Conservation (phyloP, 2,888 invertebrate species). For the Heliothis peltigera region DNA sequence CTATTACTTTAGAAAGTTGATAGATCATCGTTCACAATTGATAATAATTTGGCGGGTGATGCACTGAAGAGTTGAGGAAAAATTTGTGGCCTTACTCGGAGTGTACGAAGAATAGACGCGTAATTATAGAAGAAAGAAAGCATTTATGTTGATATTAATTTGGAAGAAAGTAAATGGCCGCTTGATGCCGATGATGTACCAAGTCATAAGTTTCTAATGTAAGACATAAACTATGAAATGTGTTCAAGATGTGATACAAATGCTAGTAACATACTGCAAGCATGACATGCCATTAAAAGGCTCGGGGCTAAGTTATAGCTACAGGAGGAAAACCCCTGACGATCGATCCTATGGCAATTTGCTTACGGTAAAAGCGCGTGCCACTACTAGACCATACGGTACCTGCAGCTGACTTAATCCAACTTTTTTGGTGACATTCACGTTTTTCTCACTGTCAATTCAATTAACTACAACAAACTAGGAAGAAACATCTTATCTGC, state of each 20-base stretch:
- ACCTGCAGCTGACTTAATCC: too few relatives aligned
- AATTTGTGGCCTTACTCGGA: conserved; percentile 29
- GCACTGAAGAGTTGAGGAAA: conserved; percentile 42
- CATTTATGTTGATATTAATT: background rate
- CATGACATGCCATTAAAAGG: too few relatives aligned
- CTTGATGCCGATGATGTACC: background rate
- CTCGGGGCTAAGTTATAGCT: background rate
- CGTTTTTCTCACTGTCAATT: background rate
- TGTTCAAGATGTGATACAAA: background rate
- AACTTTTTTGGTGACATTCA: background rate
- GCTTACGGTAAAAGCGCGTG: background rate
- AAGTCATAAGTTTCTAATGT: background rate
- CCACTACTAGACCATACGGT: too few relatives aligned
- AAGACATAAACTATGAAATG: background rate
- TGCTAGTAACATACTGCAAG: too few relatives aligned
- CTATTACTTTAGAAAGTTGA: conserved; percentile 58
- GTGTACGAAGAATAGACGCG: conserved; percentile 43
- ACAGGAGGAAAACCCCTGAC: background rate
- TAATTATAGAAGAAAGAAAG: conserved; percentile 21
- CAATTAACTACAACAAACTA: background rate
- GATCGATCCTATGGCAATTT: background rate
- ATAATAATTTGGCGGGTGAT: conserved; percentile 54
- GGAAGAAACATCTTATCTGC: conserved; percentile 31
- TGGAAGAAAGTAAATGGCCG: background rate
- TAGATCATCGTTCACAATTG: conserved; percentile 62